Conservation (phyloP, 2,113 vertebrate species). For the Octodon degus region DNA sequence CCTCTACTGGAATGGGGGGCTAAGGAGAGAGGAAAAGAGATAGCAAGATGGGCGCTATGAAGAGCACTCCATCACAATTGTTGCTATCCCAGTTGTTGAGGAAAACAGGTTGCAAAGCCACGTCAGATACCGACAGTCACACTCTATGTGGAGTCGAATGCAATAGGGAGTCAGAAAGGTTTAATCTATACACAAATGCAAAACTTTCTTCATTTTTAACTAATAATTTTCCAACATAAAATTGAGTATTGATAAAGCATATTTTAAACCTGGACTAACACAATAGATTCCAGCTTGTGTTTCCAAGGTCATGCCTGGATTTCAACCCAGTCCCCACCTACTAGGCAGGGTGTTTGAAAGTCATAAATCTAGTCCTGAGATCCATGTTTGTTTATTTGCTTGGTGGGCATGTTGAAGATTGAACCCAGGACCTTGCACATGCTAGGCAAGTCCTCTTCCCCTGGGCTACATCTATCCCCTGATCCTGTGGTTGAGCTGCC, state of each 20-base stretch:
- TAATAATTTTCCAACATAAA: background rate
- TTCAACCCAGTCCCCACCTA: background rate
- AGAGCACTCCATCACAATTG: background rate
- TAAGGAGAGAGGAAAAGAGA: background rate
- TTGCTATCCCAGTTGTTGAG: background rate
- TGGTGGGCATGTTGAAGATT: background rate
- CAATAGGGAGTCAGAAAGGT: background rate
- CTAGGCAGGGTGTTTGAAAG: background rate
- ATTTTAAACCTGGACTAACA: background rate
- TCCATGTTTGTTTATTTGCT: background rate
- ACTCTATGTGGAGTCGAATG: background rate
- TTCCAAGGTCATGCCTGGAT: background rate
- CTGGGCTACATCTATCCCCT: background rate
- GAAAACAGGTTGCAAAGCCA: background rate
- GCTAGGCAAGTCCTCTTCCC: background rate
- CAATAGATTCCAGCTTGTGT: background rate
- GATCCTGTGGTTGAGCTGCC: background rate
- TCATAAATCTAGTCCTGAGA: background rate
- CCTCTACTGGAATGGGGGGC: background rate
- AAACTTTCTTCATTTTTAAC: constrained; percentile 4
- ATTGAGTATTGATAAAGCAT: background rate
- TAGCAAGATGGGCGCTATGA: background rate
- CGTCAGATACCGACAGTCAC: background rate
- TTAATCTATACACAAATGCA: background rate
- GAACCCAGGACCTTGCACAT: background rate